Evolutionary conservation across 2,797 vertebrate species (phyloP), one percentile per base, ranked within the genome.

Genomic region (Erpetoichthys calabaricus): DNA sequence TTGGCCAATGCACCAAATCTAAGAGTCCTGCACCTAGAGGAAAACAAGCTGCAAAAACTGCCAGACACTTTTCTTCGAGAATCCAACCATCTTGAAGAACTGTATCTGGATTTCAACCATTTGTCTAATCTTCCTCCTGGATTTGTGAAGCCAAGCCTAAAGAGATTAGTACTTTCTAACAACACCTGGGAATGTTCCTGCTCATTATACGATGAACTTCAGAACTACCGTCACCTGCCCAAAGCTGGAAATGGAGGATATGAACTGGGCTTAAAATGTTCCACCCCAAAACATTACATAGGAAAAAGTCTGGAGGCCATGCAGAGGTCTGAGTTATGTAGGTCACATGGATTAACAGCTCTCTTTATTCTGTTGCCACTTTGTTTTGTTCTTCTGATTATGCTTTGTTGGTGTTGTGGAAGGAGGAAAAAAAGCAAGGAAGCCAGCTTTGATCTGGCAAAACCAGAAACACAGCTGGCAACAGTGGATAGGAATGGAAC

Each of bases 161-260:
- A 65, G 7, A 75, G 45, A 2, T 77, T 93, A 55, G 75, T 82
- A 43, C 75, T 92, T 57, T 75, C 75, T 44, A 80, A 80, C 49
- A 94, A 94, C 67, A 81, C 64, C 44, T 89, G 88, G 89, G 82
- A 83, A 50, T 93, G 91, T 67, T 84, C 85, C 51, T 94, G 91
- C 7, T 41, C 66, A 25, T 65, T 91, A 3, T 51, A 88, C 47
- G 78, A 81, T 52, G 67, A 8, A 45, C 58, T 92, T 62, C 73
- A 76, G 56, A 65, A 60, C 49, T 55, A 2, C 53, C 10, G 42
- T 41, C 58, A 63, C 57, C 9, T 3, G 42, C 57, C 76, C 47
- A 67, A 71, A 61, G 76, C 70, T 55, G 61, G 62, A 9, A 61
- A 41, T 50, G 55, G 75, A 49, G 60, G 67, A 56, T 62, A 63